A percentile compares a stretch with the other conserved stretches of the same genome.
phyloP scores from a whole-genome alignment of 2,888 invertebrate species.

The Linnaemya tessellans region DNA sequence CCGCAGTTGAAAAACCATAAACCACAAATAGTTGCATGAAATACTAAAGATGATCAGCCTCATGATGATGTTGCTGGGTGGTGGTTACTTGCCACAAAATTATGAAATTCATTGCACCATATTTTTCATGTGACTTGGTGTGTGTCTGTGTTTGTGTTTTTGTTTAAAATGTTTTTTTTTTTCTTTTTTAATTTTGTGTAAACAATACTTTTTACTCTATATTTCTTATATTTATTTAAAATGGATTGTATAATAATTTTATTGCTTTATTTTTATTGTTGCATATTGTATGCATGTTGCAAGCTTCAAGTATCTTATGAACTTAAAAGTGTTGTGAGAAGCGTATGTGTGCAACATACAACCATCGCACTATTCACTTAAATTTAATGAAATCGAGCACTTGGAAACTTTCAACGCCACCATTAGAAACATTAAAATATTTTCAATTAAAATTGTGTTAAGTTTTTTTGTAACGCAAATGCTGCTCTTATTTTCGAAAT shows the following conservation, averaged over 20 bases:
- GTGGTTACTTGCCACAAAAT: conserved; percentile 62
- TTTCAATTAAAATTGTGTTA: conserved; percentile 31
- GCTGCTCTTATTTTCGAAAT: no score
- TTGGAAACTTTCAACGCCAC: conserved; percentile 60
- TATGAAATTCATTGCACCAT: conserved; percentile 62
- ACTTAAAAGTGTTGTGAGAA: conserved; percentile 31
- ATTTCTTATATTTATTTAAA: conserved; percentile 14
- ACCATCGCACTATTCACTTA: neutral
- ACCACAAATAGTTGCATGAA: conserved; percentile 49
- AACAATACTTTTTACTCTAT: conserved; percentile 62
- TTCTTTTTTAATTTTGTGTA: conserved; percentile 47
- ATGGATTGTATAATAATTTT: conserved; percentile 59
- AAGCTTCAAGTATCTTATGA: conserved; percentile 55
- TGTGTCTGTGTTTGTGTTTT: conserved; percentile 9
- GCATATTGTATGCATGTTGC: conserved; percentile 13
- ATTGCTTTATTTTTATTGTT: conserved; percentile 16
- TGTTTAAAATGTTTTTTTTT: neutral
- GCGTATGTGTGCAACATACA: conserved; percentile 3
- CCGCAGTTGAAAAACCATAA: conserved; percentile 46
- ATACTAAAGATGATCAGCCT: conserved; percentile 6
- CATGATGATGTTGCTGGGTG: conserved; percentile 43
- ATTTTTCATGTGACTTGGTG: conserved; percentile 42
- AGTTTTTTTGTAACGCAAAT: neutral
- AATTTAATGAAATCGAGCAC: conserved; percentile 31
- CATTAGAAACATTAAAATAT: conserved; percentile 7